phyloP scores from a whole-genome alignment of 2,797 vertebrate species.

The Fundulus diaphanus region DNA sequence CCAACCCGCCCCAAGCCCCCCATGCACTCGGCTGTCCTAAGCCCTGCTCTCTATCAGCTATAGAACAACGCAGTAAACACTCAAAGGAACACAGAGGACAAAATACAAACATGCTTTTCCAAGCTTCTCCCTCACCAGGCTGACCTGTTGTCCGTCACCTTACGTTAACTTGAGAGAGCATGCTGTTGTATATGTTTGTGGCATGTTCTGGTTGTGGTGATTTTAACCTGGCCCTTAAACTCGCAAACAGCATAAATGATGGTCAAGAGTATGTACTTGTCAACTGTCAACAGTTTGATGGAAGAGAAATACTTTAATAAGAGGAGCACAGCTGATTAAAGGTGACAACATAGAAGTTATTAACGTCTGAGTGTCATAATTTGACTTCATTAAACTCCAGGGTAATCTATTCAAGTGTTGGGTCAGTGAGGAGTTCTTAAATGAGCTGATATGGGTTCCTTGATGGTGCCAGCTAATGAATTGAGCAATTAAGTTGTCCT shows the following conservation, averaged over 20 bases:
- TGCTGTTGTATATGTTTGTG: constrained; percentile 1
- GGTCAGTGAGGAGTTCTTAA: constrained; percentile 14
- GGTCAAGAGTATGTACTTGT: constrained; percentile 54
- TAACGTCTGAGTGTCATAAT: constrained; percentile 3
- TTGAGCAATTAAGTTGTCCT: constrained; percentile 5
- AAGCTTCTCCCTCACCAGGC: constrained; percentile 61
- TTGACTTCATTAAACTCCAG: constrained; percentile 1
- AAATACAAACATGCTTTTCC: constrained; percentile 47
- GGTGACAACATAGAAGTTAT: constrained; percentile 3
- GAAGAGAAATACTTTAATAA: background rate
- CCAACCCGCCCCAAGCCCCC: constrained; percentile 16
- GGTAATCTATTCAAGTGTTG: background rate
- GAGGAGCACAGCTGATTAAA: background rate
- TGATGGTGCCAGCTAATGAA: constrained; percentile 11
- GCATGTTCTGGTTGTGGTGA: constrained; percentile 44
- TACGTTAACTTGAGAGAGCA: constrained; percentile 94
- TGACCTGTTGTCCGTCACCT: constrained; percentile 89
- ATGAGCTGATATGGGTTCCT: constrained; percentile 11
- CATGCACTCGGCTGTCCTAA: constrained; percentile 79
- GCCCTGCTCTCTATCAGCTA: constrained; percentile 96
- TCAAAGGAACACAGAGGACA: constrained; percentile 47
- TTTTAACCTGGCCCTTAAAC: constrained; percentile 82
- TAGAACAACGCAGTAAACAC: constrained; percentile 53
- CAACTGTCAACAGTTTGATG: background rate
- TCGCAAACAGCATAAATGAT: constrained; percentile 86